Conservation (phyloP, 2,888 invertebrate genomes). For the Limenitis camilla region DNA sequence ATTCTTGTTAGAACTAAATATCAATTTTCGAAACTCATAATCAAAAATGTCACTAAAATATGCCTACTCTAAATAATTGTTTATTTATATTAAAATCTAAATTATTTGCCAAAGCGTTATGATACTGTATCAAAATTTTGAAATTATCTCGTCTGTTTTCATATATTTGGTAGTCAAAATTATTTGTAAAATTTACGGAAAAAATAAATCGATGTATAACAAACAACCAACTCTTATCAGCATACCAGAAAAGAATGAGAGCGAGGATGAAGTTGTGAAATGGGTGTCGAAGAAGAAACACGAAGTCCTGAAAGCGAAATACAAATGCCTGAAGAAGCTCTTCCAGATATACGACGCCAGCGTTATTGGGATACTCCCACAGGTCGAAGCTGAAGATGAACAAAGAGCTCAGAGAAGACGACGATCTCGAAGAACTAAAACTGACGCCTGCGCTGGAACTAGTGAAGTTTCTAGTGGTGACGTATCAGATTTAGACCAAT, state of each 20-base stretch:
- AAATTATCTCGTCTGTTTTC: conserved; percentile 42
- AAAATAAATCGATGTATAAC: conserved; percentile 35
- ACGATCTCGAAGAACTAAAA: conserved; percentile 51
- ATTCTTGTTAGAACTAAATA: background rate
- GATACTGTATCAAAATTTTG: conserved; percentile 53
- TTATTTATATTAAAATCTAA: conserved; percentile 25
- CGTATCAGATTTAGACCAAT: conserved; percentile 26
- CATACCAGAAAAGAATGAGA: conserved; percentile 51
- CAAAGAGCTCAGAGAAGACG: conserved; percentile 31
- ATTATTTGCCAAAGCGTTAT: conserved; percentile 40
- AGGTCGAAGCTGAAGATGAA: conserved; percentile 20
- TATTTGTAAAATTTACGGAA: conserved; percentile 32
- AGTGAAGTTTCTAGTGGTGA: conserved; percentile 41
- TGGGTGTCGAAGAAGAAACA: conserved; percentile 68
- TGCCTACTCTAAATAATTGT: conserved; percentile 33
- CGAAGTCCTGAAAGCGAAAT: conserved; percentile 62
- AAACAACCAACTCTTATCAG: conserved; percentile 41
- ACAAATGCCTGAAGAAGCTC: conserved; percentile 62
- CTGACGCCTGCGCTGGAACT: conserved; percentile 53
- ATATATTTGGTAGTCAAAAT: conserved; percentile 50
- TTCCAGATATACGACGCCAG: conserved; percentile 66
- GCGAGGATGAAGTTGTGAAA: conserved; percentile 39
- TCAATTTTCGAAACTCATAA: conserved; percentile 9
- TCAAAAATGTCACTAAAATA: conserved; percentile 47
- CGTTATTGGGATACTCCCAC: conserved; percentile 52